phyloP scores from a whole-genome alignment of 2,888 invertebrate species.

The Scaptomyza reducta region DNA sequence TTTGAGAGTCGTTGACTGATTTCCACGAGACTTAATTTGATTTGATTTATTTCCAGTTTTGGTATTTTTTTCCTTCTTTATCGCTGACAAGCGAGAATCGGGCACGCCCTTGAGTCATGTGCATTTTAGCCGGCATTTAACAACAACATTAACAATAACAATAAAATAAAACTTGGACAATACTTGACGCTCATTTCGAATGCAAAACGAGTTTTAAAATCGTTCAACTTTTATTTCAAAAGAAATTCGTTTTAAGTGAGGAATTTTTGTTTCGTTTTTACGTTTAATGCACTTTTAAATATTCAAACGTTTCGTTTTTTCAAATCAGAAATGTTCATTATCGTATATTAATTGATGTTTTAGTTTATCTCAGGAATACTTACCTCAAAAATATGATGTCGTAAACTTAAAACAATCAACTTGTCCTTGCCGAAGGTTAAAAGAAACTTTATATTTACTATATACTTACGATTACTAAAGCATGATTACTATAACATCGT shows the following conservation, averaged over 20 bases:
- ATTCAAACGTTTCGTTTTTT: background rate
- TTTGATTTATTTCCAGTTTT: constrained; percentile 4
- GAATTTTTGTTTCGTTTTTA: constrained; percentile 4
- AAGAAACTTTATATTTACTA: too few species aligned
- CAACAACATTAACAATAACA: background rate
- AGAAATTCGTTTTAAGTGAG: constrained; percentile 20
- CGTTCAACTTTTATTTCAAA: constrained; percentile 10
- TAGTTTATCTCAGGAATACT: background rate
- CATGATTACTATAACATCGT: background rate
- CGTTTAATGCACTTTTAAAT: too few species aligned
- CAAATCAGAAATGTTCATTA: too few species aligned
- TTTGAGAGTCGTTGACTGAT: constrained; percentile 29
- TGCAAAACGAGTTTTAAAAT: constrained; percentile 29
- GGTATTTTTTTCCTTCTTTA: too few species aligned
- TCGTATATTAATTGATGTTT: background rate
- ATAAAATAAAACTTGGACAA: constrained; percentile 9
- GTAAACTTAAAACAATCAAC: background rate
- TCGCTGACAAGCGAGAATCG: background rate
- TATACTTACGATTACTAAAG: background rate
- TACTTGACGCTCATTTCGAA: constrained; percentile 15
- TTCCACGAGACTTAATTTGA: background rate
- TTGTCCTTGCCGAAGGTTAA: constrained; percentile 23
- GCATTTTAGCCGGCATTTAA: constrained; percentile 6
- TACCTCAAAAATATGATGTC: too few species aligned
- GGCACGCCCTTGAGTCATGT: constrained; percentile 41